Conservation (phyloP, 2,113 vertebrate genomes). For the Tauraco erythrolophus region DNA sequence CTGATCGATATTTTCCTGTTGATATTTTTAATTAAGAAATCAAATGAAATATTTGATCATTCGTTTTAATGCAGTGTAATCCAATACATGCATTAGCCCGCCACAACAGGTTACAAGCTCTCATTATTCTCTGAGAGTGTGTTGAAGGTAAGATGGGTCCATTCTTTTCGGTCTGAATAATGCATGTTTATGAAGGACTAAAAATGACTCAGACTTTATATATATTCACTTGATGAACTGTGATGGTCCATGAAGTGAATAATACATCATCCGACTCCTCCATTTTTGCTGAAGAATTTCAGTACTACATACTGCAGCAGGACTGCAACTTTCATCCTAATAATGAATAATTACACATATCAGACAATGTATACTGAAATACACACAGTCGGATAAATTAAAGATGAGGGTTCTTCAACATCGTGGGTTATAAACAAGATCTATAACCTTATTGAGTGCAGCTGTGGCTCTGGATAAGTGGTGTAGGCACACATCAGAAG, state of each 20-base stretch:
- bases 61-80: background rate
- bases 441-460: conserved; percentile 49
- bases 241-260: conserved; percentile 53
- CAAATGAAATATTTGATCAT: background rate
- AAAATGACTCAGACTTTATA: conserved; percentile 58
- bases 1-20: background rate
- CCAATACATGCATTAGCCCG: background rate
- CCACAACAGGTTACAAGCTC: background rate
- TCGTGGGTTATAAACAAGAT: conserved; percentile 57
- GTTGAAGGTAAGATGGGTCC: conserved; percentile 5
- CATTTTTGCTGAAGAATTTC: conserved; percentile 52
- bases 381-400: conserved; percentile 51
- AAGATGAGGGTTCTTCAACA: conserved; percentile 53
- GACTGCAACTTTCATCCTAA: conserved; percentile 56
- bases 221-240: conserved; percentile 58
- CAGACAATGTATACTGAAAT: conserved; percentile 54
- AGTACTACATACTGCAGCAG: conserved; percentile 6
- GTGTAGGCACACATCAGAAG: conserved; percentile 29
- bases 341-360: conserved; percentile 60
- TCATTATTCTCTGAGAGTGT: background rate
- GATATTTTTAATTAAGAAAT: conserved; percentile 42
- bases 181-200: conserved; percentile 55
- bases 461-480: conserved; percentile 61
- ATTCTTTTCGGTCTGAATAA: conserved; percentile 60
- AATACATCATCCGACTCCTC: conserved; percentile 32